Base-by-base conservation (phyloP, 2,888 invertebrate species). In the Sesamia inferens region DNA sequence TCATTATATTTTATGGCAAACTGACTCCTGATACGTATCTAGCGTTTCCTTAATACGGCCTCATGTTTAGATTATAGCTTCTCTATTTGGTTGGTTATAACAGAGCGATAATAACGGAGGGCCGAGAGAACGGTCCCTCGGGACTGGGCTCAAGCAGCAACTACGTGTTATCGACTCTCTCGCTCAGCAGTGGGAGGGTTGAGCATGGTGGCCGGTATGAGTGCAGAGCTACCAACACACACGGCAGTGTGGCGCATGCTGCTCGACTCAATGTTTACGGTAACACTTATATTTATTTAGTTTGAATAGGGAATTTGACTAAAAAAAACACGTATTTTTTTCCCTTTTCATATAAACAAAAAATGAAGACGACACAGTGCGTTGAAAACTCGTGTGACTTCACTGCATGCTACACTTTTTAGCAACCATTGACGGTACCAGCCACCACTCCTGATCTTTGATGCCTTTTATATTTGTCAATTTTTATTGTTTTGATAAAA, bases 171-270 rank as follows among this genome's bases (percentile, higher is more conserved):
- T 98, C 98, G 88, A 98, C 98, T 88, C 96, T 98, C 86, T 98
- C 98, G 90, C 97, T 98, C 88, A 97, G 97, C 80, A 97, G 97
- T 79, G 98, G 98, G 10, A 96, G 97, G 51, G 97, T 98, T 42
- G 98, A 98, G 87, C 98, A 99, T 89, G 98, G 98, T 3, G 99
- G 98, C 0, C 97, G 98, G 57, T 99, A 99, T 93, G 98, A 98
- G 81, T 99, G 99, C 90, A 96, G 97, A 62, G 98, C 98, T 1
- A 97, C 97, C 81, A 98, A 98, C 92, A 96, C 97, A 19, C 97
- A 98, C 85, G 98, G 98, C 68, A 97, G 96, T 47, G 97, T 97
- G 24, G 97, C 97, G 64, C 98, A 98, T 93, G 97, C 98, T 68
- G 97, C 98, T 0, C 95, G 98, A 80, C 96, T 98, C 68, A 98